Conservation (phyloP, 2,113 vertebrate species). For the Lagopus muta region DNA sequence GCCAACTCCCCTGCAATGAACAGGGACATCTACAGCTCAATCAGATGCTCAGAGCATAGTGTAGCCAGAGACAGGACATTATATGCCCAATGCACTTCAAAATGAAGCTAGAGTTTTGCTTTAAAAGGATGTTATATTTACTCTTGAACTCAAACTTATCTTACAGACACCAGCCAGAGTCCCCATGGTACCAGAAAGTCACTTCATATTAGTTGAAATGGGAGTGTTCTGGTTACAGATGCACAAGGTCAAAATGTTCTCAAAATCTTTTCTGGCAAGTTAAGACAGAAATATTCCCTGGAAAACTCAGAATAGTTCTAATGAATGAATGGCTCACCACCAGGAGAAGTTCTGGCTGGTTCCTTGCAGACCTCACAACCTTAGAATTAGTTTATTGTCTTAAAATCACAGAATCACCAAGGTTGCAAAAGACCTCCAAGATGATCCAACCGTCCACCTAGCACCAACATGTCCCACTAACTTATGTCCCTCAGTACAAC, state of each 20-base stretch:
- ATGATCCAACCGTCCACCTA: too few species aligned
- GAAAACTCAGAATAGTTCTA: not conserved
- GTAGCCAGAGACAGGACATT: not conserved
- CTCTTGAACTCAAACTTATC: not conserved
- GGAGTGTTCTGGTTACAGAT: not conserved
- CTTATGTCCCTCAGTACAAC: too few species aligned
- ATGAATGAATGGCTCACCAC: rapidly evolving
- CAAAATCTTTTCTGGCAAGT: not conserved
- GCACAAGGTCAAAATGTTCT: not conserved
- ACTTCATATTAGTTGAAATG: not conserved
- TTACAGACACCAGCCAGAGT: not conserved
- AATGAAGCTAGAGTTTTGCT: not conserved
- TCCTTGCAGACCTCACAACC: rapidly evolving
- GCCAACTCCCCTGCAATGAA: too few species aligned
- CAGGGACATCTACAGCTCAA: too few species aligned
- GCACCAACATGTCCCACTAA: too few species aligned
- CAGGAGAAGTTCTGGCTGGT: not conserved
- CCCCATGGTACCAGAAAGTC: not conserved
- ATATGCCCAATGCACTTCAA: not conserved
- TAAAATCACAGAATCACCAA: too few species aligned
- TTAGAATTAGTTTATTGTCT: not conserved
- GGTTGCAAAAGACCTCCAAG: too few species aligned
- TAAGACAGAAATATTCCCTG: not conserved
- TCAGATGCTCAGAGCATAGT: too few species aligned
- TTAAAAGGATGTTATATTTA: not conserved